Conservation (phyloP, 2,797 vertebrate genomes). For the Argentina silus region DNA sequence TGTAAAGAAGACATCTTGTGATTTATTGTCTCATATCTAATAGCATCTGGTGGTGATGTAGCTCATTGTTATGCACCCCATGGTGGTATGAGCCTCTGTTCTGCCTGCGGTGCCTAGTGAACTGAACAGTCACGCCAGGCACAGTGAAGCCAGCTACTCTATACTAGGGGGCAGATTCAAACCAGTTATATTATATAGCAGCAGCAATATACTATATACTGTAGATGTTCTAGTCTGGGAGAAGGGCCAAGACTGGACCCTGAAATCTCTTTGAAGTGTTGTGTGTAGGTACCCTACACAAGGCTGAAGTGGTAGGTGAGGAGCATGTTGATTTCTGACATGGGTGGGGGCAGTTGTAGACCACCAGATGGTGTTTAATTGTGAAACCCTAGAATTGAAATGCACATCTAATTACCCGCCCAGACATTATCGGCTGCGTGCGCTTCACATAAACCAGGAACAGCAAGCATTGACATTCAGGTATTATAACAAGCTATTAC, state of each 20-base stretch:
- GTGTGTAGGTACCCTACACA: slow-evolving; percentile 14
- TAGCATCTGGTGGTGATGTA: slow-evolving; percentile 62
- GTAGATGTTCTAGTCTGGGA: slow-evolving; percentile 35
- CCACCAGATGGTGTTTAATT: slow-evolving; percentile 33
- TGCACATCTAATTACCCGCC: slow-evolving; percentile 5
- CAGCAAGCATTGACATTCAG: neutral
- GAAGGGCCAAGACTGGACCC: slow-evolving; percentile 27
- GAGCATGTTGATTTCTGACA: slow-evolving; percentile 29
- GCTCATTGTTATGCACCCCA: slow-evolving; percentile 73
- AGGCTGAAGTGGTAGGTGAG: slow-evolving; percentile 31
- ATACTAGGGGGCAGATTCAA: slow-evolving; percentile 46
- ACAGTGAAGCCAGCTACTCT: slow-evolving; percentile 30
- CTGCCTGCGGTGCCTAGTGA: slow-evolving; percentile 65
- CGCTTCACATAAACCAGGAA: slow-evolving; percentile 13
- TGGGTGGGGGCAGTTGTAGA: slow-evolving; percentile 9
- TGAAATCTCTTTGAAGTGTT: slow-evolving; percentile 26
- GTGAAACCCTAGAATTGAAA: slow-evolving; percentile 32
- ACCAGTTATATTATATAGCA: slow-evolving; percentile 40
- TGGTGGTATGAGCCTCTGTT: slow-evolving; percentile 62
- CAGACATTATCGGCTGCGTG: slow-evolving; percentile 15
- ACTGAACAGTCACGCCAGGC: slow-evolving; percentile 45
- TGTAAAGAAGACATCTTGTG: slow-evolving; percentile 44
- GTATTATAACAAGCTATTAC: slow-evolving; percentile 3
- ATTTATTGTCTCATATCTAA: slow-evolving; percentile 53
- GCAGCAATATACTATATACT: slow-evolving; percentile 28